Conservation (phyloP, 2,888 invertebrate genomes). For the Patella caerulea region DNA sequence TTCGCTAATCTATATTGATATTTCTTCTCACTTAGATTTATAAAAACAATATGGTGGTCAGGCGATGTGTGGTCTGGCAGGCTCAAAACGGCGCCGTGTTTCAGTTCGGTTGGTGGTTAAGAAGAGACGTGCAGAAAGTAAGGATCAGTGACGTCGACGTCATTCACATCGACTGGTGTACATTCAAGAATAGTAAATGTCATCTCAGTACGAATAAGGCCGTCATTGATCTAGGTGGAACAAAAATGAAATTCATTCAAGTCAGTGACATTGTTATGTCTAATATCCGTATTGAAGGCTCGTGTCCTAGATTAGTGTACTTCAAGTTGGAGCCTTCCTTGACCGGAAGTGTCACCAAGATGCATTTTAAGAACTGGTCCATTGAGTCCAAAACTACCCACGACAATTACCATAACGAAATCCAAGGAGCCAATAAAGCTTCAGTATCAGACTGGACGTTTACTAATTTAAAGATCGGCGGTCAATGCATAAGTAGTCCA, state of each 20-base stretch:
- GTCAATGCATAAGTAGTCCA: slow-evolving; percentile 19
- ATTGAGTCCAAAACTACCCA: slow-evolving; percentile 21
- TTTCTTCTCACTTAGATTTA: slow-evolving; percentile 14
- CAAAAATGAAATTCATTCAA: slow-evolving; percentile 13
- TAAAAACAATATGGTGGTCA: slow-evolving; percentile 19
- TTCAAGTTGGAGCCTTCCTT: not conserved
- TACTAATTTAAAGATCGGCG: slow-evolving; percentile 20
- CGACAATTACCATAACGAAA: slow-evolving; percentile 20
- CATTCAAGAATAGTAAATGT: slow-evolving; percentile 24
- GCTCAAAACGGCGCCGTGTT: slow-evolving; percentile 34
- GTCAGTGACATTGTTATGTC: not conserved
- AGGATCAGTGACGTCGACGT: slow-evolving; percentile 27
- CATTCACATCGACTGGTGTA: slow-evolving; percentile 33
- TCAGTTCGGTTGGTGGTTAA: slow-evolving; percentile 29
- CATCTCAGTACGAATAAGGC: slow-evolving; percentile 22
- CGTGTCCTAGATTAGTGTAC: slow-evolving; percentile 17
- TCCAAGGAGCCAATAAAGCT: slow-evolving; percentile 12
- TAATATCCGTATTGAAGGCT: slow-evolving; percentile 24
- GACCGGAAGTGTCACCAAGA: slow-evolving; percentile 16
- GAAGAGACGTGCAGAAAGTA: slow-evolving; percentile 12
- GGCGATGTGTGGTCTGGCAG: slow-evolving; percentile 30
- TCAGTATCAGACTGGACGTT: slow-evolving; percentile 19
- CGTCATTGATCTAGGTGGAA: slow-evolving; percentile 20
- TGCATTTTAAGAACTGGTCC: slow-evolving; percentile 18
- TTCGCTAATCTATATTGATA: not conserved